Conservation (phyloP, 2,888 invertebrate species). For the Philonicus albiceps region DNA sequence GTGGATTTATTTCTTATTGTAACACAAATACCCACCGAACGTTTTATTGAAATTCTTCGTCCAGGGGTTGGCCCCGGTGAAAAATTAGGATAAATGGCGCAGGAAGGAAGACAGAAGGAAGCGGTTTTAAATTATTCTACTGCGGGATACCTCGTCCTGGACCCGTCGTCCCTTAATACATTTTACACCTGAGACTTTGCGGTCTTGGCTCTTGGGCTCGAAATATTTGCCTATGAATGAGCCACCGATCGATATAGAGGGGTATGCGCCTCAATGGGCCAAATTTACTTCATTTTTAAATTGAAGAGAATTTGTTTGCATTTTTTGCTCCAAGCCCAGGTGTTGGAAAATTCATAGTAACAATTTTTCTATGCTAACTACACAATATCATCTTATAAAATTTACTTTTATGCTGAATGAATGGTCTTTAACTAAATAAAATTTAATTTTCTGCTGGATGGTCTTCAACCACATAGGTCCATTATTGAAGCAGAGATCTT, state of each 20-base stretch:
- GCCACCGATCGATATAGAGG: neutral
- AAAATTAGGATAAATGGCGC: neutral
- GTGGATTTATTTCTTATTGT: conserved; percentile 23
- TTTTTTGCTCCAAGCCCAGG: neutral
- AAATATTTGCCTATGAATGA: neutral
- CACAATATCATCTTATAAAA: too few species aligned
- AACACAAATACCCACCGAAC: neutral
- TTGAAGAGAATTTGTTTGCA: neutral
- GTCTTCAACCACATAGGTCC: too few species aligned
- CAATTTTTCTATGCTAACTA: too few species aligned
- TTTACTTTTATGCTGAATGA: too few species aligned
- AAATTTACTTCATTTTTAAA: neutral
- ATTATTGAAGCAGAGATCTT: too few species aligned
- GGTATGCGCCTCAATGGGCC: neutral
- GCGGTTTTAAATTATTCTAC: neutral
- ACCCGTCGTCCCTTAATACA: neutral
- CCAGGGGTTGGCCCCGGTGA: neutral
- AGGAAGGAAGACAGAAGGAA: neutral
- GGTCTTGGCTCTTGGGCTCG: neutral
- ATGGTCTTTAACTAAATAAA: too few species aligned
- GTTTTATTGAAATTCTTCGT: conserved; percentile 7
- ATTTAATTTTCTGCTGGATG: too few species aligned
- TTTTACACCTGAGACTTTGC: neutral
- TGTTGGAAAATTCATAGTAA: too few species aligned
- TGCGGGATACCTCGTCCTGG: neutral